phyloP scores from a whole-genome alignment of 2,113 vertebrate genomes.

The Cyanoramphus novaezelandiae region DNA sequence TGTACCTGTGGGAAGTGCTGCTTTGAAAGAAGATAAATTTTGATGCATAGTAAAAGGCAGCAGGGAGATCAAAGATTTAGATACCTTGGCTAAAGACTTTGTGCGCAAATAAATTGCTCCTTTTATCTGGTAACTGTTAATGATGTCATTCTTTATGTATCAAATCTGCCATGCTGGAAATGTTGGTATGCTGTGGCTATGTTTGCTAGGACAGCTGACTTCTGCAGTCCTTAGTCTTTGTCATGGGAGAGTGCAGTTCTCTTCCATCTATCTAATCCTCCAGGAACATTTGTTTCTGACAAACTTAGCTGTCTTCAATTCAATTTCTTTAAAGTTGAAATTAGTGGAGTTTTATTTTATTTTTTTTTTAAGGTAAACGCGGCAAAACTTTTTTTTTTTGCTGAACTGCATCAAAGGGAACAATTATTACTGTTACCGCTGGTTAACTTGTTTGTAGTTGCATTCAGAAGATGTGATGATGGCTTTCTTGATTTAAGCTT shows the following conservation, averaged over 20 bases:
- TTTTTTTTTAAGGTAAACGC: background rate
- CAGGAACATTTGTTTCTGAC: background rate
- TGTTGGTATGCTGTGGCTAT: background rate
- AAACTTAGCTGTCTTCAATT: background rate
- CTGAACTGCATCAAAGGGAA: background rate
- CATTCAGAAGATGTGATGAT: background rate
- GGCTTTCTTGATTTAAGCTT: background rate
- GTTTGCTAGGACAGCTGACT: background rate
- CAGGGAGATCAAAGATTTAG: background rate
- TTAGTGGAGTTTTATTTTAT: background rate
- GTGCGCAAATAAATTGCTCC: background rate
- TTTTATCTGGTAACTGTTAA: background rate
- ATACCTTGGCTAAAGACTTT: background rate
- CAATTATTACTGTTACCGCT: background rate
- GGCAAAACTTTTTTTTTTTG: background rate
- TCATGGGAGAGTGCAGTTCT: background rate
- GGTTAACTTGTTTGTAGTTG: background rate
- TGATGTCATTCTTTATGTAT: background rate
- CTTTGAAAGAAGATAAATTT: background rate
- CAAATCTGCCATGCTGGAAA: background rate
- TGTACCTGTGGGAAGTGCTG: background rate
- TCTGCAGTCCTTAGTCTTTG: background rate
- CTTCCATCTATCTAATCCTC: background rate
- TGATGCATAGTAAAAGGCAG: background rate
- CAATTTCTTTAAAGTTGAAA: background rate